These are phyloP conservation scores for Heterodera carotae DNA, from an alignment of 1,140 invertebrate species.

Conservation along the genomic window DNA sequence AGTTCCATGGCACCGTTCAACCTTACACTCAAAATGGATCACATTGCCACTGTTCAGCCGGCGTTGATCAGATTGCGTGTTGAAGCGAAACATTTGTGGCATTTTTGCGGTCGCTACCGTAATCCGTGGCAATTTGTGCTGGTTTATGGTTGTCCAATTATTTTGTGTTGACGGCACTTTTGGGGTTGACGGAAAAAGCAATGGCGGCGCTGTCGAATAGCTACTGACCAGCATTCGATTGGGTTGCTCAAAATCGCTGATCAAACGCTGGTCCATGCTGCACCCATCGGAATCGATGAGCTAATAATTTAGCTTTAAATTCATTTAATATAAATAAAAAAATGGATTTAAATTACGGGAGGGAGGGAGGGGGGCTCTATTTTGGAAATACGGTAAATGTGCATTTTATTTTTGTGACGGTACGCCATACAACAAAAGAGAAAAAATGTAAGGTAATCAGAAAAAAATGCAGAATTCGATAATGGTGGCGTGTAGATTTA, in stretches of 20 bases:
- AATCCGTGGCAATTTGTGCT: background rate
- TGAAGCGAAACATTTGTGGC: constrained; percentile 21
- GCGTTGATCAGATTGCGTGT: constrained; percentile 6
- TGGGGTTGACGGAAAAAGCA: background rate
- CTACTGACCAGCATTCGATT: background rate
- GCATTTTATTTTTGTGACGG: no score
- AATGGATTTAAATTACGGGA: no score
- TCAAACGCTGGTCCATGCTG: constrained; percentile 5
- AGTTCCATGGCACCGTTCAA: constrained; percentile 15
- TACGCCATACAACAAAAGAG: no score
- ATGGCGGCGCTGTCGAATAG: background rate
- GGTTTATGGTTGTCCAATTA: background rate
- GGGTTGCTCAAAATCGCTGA: constrained; percentile 10
- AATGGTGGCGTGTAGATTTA: no score
- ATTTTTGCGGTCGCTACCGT: constrained; percentile 24
- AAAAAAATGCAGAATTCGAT: no score
- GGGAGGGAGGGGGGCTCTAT: no score
- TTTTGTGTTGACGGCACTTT: background rate
- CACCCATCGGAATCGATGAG: constrained; percentile 25
- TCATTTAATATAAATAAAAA: no score
- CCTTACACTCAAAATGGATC: constrained; percentile 22
- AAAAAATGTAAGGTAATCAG: no score
- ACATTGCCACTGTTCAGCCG: constrained; percentile 6
- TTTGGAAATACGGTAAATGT: no score
- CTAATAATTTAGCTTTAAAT: no score